Evolutionary conservation across 2,888 invertebrate genomes (phyloP).

Genomic region (Papilio protenor): DNA sequence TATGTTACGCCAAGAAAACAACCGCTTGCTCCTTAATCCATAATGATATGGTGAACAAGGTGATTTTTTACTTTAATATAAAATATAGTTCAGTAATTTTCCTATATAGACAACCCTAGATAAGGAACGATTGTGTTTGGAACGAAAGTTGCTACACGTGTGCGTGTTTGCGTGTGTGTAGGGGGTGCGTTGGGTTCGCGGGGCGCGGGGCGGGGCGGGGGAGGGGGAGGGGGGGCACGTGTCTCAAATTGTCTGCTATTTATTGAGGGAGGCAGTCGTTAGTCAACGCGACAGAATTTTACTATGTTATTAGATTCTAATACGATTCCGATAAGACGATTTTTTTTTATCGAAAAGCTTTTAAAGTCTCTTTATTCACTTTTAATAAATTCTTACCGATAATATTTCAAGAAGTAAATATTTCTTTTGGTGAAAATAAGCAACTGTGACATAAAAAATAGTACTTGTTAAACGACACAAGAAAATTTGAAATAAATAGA

Average conservation of each 20-base stretch:
- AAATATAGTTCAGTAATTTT: not conserved
- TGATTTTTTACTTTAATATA: not conserved
- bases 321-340: conserved; percentile 2
- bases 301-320: conserved; percentile 20
- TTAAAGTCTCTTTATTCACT: not conserved
- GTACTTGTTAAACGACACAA: no score
- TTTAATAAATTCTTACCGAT: not conserved
- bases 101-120: not conserved
- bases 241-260: conserved; percentile 41
- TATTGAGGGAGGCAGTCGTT: conserved; percentile 32
- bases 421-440: not conserved
- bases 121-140: not conserved
- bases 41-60: no score
- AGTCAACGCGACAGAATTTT: conserved; percentile 25
- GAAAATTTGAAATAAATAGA: not conserved
- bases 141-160: not conserved
- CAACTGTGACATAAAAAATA: no score
- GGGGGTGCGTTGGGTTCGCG: not conserved
- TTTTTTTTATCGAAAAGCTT: not conserved
- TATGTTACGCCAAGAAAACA: no score
- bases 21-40: no score
- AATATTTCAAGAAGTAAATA: not conserved
- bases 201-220: not conserved
- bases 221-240: conserved; percentile 20
- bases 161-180: not conserved